Evolutionary conservation across 2,797 vertebrate species (phyloP).

Genomic region (Tinamus major): DNA sequence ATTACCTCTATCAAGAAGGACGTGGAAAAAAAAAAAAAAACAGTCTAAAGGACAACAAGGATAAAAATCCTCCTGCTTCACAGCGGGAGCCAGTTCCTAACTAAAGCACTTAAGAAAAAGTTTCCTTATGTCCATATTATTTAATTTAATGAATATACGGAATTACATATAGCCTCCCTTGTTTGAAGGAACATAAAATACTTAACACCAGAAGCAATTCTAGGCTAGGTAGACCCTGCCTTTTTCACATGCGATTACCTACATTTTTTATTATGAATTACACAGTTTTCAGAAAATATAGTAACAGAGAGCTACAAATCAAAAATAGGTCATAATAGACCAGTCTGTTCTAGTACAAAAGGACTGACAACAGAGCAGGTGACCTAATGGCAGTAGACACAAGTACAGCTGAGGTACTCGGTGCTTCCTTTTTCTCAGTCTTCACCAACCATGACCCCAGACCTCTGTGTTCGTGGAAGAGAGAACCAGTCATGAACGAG

Average conservation of each 20-base stretch:
- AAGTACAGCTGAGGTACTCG: not conserved
- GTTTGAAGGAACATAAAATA: not conserved
- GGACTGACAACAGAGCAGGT: not conserved
- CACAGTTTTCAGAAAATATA: not conserved
- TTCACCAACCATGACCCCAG: not conserved
- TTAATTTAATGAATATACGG: not conserved
- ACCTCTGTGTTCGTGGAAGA: not conserved
- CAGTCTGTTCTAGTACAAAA: not conserved
- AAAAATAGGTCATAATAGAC: not conserved
- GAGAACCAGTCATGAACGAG: not conserved
- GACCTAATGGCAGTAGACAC: not conserved
- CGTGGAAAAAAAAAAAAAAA: conserved; percentile 29
- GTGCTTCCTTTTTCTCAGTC: not conserved
- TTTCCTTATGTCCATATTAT: not conserved
- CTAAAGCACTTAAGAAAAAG: conserved; percentile 15
- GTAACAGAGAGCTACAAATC: not conserved
- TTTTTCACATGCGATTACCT: not conserved
- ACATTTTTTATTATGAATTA: not conserved
- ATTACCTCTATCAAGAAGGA: conserved; percentile 64
- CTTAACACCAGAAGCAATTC: not conserved
- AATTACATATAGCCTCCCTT: not conserved
- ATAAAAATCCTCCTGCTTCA: conserved; percentile 38
- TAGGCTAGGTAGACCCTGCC: not conserved
- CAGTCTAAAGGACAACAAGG: conserved; percentile 51
- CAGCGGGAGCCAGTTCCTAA: not conserved